Percentiles rank a stretch among this genome's conserved stretches.
phyloP scores from a whole-genome alignment of 2,888 invertebrate genomes.

The Lasioglossum morio region DNA sequence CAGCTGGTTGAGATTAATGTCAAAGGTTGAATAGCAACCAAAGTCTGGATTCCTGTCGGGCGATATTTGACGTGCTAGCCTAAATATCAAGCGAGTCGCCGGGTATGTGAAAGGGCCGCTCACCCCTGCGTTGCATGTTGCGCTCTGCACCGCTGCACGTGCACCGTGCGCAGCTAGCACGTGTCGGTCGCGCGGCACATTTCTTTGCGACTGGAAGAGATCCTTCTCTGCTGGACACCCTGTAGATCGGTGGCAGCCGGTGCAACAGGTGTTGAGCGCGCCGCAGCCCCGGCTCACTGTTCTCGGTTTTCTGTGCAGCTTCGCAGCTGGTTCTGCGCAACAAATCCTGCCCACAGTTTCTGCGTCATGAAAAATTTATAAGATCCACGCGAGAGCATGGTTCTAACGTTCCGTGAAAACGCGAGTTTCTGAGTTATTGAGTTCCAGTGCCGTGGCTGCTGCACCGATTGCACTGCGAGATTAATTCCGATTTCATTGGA shows the following conservation, averaged over 20 bases:
- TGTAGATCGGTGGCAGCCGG: slow-evolving; percentile 19
- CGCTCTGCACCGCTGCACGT: neutral
- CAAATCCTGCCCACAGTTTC: slow-evolving; percentile 21
- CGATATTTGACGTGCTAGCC: neutral
- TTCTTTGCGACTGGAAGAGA: neutral
- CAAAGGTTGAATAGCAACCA: neutral
- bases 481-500: neutral
- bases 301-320: slow-evolving; percentile 9
- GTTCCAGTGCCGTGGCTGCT: neutral
- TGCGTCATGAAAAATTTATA: neutral
- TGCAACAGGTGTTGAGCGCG: slow-evolving; percentile 53
- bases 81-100: neutral
- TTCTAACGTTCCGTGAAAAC: slow-evolving; percentile 6
- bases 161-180: slow-evolving; percentile 21
- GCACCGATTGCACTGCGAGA: neutral
- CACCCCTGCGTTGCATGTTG: slow-evolving; percentile 8
- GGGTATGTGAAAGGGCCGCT: slow-evolving; percentile 43
- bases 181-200: slow-evolving; percentile 34
- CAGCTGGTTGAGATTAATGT: neutral
- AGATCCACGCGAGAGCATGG: neutral
- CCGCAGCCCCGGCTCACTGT: slow-evolving; percentile 4
- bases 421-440: neutral
- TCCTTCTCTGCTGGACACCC: slow-evolving; percentile 16
- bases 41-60: neutral
- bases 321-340: neutral